Evolutionary conservation across 2,888 invertebrate genomes (phyloP).

Genomic region (Meandrusa payeni): DNA sequence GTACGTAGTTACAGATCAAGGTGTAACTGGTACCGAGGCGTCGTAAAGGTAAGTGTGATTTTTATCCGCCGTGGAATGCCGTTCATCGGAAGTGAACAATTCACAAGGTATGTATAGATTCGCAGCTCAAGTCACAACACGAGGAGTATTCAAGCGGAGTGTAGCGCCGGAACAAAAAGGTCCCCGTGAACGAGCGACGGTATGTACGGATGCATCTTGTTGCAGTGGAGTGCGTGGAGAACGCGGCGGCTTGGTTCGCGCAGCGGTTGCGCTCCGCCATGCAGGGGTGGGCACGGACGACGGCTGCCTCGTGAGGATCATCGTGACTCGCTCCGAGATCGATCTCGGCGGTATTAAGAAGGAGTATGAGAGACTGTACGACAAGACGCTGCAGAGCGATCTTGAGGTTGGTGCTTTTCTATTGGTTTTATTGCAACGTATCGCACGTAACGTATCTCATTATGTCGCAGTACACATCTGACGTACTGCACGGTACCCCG

Average conservation of each 20-base stretch:
- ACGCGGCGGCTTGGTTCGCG: slow-evolving; percentile 86
- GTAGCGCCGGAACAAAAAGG: background rate
- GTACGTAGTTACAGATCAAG: slow-evolving; percentile 55
- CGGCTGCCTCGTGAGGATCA: slow-evolving; percentile 83
- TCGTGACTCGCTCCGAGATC: slow-evolving; percentile 84
- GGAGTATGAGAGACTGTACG: slow-evolving; percentile 85
- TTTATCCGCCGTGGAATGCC: no score
- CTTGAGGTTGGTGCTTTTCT: slow-evolving; percentile 73
- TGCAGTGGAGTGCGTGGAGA: slow-evolving; percentile 87
- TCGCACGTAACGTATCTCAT: no score
- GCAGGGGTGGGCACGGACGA: slow-evolving; percentile 88
- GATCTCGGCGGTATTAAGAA: slow-evolving; percentile 85
- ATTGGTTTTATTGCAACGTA: background rate
- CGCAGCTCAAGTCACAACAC: background rate
- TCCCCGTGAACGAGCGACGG: background rate
- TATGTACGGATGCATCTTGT: slow-evolving; percentile 28
- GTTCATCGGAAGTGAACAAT: no score
- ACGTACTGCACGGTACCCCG: no score
- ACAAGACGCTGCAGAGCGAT: slow-evolving; percentile 84
- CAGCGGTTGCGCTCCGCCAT: slow-evolving; percentile 83
- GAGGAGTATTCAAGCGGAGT: background rate
- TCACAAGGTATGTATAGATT: slow-evolving; percentile 11
- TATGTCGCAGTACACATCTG: no score
- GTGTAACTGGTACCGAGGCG: no score
- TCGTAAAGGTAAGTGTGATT: no score